Evolutionary conservation across 1,140 invertebrate genomes (phyloP).

Genomic region (Cardiocondyla obscurior): DNA sequence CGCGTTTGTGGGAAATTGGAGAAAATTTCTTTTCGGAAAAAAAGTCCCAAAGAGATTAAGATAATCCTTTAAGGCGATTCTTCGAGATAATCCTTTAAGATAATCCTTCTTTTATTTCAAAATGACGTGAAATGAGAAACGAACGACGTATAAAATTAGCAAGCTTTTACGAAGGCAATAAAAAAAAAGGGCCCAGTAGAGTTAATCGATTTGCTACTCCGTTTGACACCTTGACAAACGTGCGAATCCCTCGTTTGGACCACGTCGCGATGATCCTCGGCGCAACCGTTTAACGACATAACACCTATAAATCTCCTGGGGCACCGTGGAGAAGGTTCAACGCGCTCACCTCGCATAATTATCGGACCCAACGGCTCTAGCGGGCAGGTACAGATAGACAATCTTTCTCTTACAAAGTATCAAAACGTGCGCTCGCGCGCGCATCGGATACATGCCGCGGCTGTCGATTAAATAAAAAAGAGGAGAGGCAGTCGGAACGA

Average conservation of each 20-base stretch:
- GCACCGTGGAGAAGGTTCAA: slow-evolving; percentile 3
- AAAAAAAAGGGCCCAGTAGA: not conserved
- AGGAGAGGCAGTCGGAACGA: slow-evolving; percentile 31
- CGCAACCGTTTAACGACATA: not conserved
- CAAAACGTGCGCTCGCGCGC: not conserved
- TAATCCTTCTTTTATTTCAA: not conserved
- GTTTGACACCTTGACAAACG: slow-evolving; percentile 28
- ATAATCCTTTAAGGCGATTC: not conserved
- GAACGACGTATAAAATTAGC: slow-evolving; percentile 4
- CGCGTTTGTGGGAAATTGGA: no score
- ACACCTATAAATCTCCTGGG: slow-evolving; percentile 10
- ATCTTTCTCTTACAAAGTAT: slow-evolving; percentile 23
- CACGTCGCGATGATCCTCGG: slow-evolving; percentile 2
- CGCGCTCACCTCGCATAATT: slow-evolving; percentile 4
- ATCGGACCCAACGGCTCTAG: slow-evolving; percentile 6
- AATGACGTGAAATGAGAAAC: not conserved
- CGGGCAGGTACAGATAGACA: slow-evolving; percentile 7
- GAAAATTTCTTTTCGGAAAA: not conserved
- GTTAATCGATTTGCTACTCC: slow-evolving; percentile 16
- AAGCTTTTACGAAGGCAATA: not conserved
- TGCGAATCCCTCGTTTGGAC: not conserved
- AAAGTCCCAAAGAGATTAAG: not conserved
- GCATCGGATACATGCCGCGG: not conserved
- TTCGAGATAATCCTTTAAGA: not conserved
- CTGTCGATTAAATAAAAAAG: slow-evolving; percentile 43